Base-by-base conservation (phyloP, 2,888 invertebrate species). In the Dryadula phaetusa region DNA sequence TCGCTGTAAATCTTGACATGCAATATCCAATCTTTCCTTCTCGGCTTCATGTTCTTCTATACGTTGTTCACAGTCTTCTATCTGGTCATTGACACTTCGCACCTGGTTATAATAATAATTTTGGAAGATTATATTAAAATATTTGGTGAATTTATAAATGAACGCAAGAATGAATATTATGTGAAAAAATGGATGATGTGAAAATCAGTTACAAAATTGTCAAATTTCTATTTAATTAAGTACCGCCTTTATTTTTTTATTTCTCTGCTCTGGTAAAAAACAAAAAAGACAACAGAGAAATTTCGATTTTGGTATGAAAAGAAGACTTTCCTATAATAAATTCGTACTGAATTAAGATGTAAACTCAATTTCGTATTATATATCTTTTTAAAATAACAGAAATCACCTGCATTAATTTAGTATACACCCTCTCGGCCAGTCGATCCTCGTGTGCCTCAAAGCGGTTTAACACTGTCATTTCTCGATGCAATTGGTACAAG, bases 391-490 rank as follows among this genome's bases (percentile, higher is more conserved):
- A 32, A 14, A 22, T 5, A 18, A 16, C 16, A 46, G 49, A 60
- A 64, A 18, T 56, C 58, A 93, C 93, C 74, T 93, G 93, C 77
- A 85, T 89, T 69, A 93, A 80, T 69, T 94, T 94, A 0, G 81
- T 85, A 66, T 94, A 93, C 14, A 95, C 94, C 82, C 93, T 93
- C 67, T 93, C 93, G 22, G 94, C 90, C 12, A 97, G 84, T 53
- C 88, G 81, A 72, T 95, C 94, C 83, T 97, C 97, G 42, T 94
- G 93, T 3, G 94, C 91, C 80, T 97, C 96, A 76, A 95, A 96
- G 47, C 95, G 94, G 76, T 95, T 95, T 12, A 97, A 82, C 18
- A 97, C 95, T 54, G 95, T 93, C 79, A 97, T 89, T 82, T 97
- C 97, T 80, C 96, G 95, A 75, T 96, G 95, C 20, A 96, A 79